Percentiles rank a stretch among this genome's conserved stretches.
These are phyloP conservation scores for Centruroides vittatus DNA, from an alignment of 1,140 invertebrate species.

Conservation along the genomic window DNA sequence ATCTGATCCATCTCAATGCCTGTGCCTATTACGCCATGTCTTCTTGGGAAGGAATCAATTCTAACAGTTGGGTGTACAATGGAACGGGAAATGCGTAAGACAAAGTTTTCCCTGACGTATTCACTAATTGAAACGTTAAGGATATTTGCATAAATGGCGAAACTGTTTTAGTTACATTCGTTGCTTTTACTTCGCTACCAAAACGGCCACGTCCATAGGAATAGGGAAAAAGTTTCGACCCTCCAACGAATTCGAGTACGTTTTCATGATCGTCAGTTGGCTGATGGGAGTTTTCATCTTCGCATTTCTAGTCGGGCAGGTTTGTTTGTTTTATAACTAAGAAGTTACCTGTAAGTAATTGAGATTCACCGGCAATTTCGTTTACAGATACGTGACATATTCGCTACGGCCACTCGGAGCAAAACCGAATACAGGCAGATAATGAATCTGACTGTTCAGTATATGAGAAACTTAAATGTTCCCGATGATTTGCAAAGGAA, in stretches of 20 bases:
- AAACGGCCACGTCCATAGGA: conserved; percentile 89
- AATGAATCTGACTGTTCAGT: conserved; percentile 58
- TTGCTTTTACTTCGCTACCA: conserved; percentile 90
- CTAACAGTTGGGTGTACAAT: conserved; percentile 71
- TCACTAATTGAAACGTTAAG: too few relatives aligned
- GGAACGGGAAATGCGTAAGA: conserved; percentile 52
- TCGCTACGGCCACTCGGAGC: conserved; percentile 73
- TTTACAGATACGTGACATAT: conserved; percentile 67
- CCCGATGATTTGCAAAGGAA: conserved; percentile 56
- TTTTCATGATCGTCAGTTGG: conserved; percentile 91
- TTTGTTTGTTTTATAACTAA: conserved; percentile 20
- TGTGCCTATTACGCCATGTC: conserved; percentile 83
- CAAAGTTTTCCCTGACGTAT: background rate
- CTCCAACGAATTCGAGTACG: conserved; percentile 64
- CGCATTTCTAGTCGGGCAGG: conserved; percentile 82
- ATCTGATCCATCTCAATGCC: conserved; percentile 81
- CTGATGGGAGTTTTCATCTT: conserved; percentile 91
- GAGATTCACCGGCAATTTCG: background rate
- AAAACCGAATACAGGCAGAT: conserved; percentile 66
- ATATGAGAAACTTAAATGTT: conserved; percentile 62
- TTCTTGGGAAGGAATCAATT: conserved; percentile 57
- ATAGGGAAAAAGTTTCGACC: conserved; percentile 71
- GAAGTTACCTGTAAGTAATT: too few relatives aligned
- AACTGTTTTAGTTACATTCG: conserved; percentile 53
- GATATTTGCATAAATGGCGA: too few relatives aligned